Conservation (phyloP, 2,797 vertebrate genomes). For the Melopsittacus undulatus region DNA sequence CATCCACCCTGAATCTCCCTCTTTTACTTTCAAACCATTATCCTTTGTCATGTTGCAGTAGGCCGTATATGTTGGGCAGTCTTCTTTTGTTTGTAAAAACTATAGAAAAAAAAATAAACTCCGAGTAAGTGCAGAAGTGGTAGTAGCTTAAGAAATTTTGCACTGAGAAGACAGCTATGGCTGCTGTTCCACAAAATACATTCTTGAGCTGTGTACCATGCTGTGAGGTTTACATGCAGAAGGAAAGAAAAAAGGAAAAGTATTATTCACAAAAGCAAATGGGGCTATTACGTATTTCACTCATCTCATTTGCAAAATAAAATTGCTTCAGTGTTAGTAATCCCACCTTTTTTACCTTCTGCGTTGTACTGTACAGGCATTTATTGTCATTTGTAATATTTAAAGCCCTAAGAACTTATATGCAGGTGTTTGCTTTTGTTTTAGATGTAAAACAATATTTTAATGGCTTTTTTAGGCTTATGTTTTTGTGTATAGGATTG, state of each 20-base stretch:
- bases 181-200: neutral
- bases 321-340: neutral
- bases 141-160: neutral
- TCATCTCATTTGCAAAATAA: neutral
- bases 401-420: neutral
- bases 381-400: neutral
- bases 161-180: neutral
- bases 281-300: neutral
- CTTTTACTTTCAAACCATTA: neutral
- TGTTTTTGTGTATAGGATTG: accelerated
- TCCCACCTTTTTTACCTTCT: neutral
- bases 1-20: neutral
- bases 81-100: neutral
- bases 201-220: accelerated
- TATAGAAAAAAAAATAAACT: neutral
- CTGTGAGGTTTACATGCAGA: neutral
- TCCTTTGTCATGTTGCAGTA: neutral
- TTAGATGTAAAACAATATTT: neutral
- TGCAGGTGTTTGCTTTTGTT: neutral
- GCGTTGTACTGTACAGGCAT: neutral
- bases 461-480: neutral
- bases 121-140: accelerated
- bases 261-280: neutral
- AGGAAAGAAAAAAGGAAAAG: neutral
- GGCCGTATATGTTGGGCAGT: neutral